Evolutionary conservation across 2,113 vertebrate genomes (phyloP).

Genomic region (Saccopteryx bilineata): DNA sequence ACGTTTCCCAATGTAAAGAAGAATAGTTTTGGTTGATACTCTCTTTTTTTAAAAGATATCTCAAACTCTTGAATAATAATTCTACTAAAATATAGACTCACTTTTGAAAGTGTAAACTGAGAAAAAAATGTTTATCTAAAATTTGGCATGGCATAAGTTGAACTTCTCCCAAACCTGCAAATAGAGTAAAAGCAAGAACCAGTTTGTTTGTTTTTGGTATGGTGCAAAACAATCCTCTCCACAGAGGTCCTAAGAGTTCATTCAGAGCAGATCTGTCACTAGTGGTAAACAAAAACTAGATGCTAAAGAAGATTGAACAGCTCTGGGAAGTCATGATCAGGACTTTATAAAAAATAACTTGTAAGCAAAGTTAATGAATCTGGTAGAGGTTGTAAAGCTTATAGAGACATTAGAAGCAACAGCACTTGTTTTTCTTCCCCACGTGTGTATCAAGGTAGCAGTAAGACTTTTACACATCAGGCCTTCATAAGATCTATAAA

Average conservation of each 20-base stretch:
- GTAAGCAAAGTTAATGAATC: not conserved
- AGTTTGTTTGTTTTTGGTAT: slow-evolving; percentile 55
- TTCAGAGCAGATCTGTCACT: slow-evolving; percentile 29
- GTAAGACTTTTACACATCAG: slow-evolving; percentile 11
- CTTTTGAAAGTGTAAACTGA: slow-evolving; percentile 53
- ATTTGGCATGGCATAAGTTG: not conserved
- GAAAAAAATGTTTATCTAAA: slow-evolving; percentile 68
- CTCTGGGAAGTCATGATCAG: slow-evolving; percentile 16
- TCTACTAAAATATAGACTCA: slow-evolving; percentile 30
- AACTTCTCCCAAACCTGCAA: not conserved
- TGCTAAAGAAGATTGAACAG: not conserved
- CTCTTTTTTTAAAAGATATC: not conserved
- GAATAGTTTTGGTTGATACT: not conserved
- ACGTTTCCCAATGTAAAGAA: not conserved
- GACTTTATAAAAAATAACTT: slow-evolving; percentile 1
- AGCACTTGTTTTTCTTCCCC: not conserved
- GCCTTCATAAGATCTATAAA: not conserved
- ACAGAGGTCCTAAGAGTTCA: slow-evolving; percentile 51
- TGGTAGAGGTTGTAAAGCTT: not conserved
- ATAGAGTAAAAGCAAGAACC: not conserved
- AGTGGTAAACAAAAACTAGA: slow-evolving; percentile 40
- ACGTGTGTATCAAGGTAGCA: not conserved
- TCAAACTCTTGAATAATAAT: slow-evolving; percentile 23
- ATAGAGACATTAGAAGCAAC: not conserved
- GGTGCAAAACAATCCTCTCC: slow-evolving; percentile 23